Evolutionary conservation across 2,113 vertebrate species (phyloP), one percentile per base, ranked within the genome.

Genomic region (Chunga burmeisteri): DNA sequence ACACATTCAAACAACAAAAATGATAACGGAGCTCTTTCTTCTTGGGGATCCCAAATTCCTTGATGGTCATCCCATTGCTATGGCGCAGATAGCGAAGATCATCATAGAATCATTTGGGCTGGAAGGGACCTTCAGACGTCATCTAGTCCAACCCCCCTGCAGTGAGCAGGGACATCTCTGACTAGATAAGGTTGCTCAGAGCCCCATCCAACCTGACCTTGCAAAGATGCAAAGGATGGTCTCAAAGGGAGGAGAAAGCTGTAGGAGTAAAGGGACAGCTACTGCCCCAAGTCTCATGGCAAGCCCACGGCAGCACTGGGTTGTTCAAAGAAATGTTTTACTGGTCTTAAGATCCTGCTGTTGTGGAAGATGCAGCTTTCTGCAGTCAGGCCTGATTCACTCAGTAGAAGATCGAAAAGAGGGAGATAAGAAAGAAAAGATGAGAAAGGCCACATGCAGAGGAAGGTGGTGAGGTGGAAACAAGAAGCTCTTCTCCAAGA

Each of bases 1-100:
- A 5, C 1, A 0, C 5, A 11, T 25, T 42, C 40, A 0, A 32
- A 23, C 13, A n/a, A 42, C 6, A 26, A 92, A 86, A 86, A 71
- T 17, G 46, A 38, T 58, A 17, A 71, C 0, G 2, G 17, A 6
- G 11, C 2, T 87, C n/a, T 79, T 81, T 30, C 29, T 47, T 34
- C 8, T 6, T 16, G 18, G 23, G 40, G 3, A 13, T n/a, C 13
- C 30, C 38, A 38, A 50, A 67, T 59, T 81, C 8, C 13, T 7
- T n/a, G 58, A 32, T 36, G 22, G 32, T 13, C 11, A 23, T 42
- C 91, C 71, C 23, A 2, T 16, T 18, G 27, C 21, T 1, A 0
- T 6, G n/a, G 32, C 3, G 2, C 30, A 18, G 23, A 13, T 11
- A 13, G 44, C n/a, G 63, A 86, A 63, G 38, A 38, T 38, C 38